phyloP scores from a whole-genome alignment of 2,797 vertebrate genomes.

The Phaenicophaeus curvirostris region DNA sequence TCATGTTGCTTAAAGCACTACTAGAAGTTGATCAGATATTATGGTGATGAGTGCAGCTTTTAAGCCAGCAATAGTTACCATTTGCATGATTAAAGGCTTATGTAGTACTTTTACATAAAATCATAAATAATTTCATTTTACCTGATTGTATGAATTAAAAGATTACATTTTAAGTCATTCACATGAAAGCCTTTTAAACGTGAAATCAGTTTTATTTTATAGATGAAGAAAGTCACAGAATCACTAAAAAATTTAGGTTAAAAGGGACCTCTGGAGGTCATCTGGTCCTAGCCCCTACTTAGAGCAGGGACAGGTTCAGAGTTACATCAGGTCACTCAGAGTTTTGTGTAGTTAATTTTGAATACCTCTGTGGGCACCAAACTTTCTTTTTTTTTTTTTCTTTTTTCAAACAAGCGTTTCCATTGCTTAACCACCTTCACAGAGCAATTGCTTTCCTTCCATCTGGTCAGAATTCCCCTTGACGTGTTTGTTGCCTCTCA shows the following conservation, averaged over 20 bases:
- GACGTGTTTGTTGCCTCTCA: not conserved
- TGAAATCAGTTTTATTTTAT: not conserved
- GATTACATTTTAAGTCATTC: not conserved
- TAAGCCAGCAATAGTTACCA: slow-evolving; percentile 4
- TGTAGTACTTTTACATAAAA: not conserved
- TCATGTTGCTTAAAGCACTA: not conserved
- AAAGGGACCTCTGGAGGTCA: not conserved
- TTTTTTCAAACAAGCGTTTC: not conserved
- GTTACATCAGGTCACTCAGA: not conserved
- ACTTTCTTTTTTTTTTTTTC: not conserved
- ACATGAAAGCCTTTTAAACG: not conserved
- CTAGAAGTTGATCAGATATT: slow-evolving; percentile 44
- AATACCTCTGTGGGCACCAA: not conserved
- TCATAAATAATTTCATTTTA: slow-evolving; percentile 23
- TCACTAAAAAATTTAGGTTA: not conserved
- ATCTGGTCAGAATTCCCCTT: not conserved
- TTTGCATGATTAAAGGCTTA: slow-evolving; percentile 51
- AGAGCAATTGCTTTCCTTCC: not conserved
- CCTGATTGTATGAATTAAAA: not conserved
- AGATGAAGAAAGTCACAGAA: not conserved
- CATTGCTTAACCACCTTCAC: not conserved
- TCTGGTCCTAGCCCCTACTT: not conserved
- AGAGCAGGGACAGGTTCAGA: not conserved
- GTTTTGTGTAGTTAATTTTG: not conserved
- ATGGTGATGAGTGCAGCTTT: slow-evolving; percentile 5